These are phyloP conservation scores for Campylorhamphus procurvoides DNA, from an alignment of 2,113 vertebrate genomes.

Conservation along the genomic window DNA sequence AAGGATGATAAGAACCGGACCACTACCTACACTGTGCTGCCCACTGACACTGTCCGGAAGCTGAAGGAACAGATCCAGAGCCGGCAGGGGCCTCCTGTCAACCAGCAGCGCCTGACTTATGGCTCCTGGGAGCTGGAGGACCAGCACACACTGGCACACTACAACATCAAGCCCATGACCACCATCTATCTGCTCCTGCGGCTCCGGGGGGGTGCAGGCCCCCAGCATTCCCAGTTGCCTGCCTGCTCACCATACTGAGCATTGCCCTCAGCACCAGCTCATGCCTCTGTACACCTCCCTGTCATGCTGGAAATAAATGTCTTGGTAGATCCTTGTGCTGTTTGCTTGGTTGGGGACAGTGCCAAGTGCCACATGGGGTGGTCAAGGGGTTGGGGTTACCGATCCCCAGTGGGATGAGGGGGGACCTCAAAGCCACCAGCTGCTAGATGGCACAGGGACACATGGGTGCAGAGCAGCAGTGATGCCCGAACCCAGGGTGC, in stretches of 20 bases:
- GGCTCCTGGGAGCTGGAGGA: background rate
- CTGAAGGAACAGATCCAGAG: constrained; percentile 6
- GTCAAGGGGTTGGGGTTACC: background rate
- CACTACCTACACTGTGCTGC: background rate
- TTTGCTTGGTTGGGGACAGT: background rate
- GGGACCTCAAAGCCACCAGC: background rate
- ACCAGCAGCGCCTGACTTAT: background rate
- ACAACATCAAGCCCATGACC: fast-evolving
- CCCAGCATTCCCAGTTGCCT: background rate
- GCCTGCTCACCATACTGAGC: background rate
- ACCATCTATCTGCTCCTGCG: constrained; percentile 11
- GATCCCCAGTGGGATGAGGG: background rate
- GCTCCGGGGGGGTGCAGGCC: background rate
- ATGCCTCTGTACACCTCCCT: background rate
- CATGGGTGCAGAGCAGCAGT: background rate
- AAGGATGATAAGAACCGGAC: background rate
- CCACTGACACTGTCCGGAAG: background rate
- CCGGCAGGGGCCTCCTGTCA: fast-evolving
- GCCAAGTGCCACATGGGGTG: background rate
- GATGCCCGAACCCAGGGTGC: background rate
- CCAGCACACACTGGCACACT: background rate
- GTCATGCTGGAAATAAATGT: background rate
- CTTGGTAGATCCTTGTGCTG: background rate
- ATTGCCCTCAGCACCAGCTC: background rate
- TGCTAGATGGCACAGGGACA: background rate